Percentiles rank a stretch among this genome's conserved stretches.
phyloP scores from a whole-genome alignment of 1,140 invertebrate species.

The Pseudomyrmex dendroicus region DNA sequence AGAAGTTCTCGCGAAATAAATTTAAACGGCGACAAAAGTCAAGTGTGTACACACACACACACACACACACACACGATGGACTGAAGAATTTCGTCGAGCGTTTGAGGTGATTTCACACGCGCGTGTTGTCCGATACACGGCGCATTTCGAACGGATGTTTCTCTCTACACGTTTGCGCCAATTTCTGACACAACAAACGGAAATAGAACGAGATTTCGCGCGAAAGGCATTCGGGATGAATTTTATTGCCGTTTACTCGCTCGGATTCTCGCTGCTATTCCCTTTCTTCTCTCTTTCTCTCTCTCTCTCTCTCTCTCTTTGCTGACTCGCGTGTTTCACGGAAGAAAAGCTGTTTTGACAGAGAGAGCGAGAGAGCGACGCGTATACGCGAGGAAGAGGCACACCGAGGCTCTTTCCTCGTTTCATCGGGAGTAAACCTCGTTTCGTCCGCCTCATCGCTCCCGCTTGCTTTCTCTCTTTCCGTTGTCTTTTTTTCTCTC shows the following conservation, averaged over 20 bases:
- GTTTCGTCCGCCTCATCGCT: constrained; percentile 41
- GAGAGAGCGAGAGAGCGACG: neutral
- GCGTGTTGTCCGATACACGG: too few species aligned
- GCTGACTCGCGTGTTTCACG: constrained; percentile 27
- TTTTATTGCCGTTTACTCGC: constrained; percentile 53
- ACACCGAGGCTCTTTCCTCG: neutral
- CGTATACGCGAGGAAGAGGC: neutral
- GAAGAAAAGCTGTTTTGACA: constrained; percentile 30
- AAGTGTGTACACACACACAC: too few species aligned
- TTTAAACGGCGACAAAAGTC: too few species aligned
- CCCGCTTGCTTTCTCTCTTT: neutral
- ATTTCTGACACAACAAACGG: constrained; percentile 27
- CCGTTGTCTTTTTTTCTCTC: neutral
- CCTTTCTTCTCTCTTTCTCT: neutral
- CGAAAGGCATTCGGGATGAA: constrained; percentile 9
- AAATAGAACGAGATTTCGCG: constrained; percentile 37
- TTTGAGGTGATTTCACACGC: too few species aligned
- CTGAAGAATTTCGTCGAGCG: too few species aligned
- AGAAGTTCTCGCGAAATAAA: too few species aligned
- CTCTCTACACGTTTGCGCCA: constrained; percentile 27
- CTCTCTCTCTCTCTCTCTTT: neutral
- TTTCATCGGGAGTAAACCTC: constrained; percentile 30
- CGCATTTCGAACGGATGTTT: constrained; percentile 24
- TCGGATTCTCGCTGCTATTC: constrained; percentile 12
- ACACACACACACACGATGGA: too few species aligned